A percentile compares a stretch with the other conserved stretches of the same genome.
These are phyloP conservation scores for Nothocercus nigrocapillus DNA, from an alignment of 2,113 vertebrate species.

Conservation along the genomic window DNA sequence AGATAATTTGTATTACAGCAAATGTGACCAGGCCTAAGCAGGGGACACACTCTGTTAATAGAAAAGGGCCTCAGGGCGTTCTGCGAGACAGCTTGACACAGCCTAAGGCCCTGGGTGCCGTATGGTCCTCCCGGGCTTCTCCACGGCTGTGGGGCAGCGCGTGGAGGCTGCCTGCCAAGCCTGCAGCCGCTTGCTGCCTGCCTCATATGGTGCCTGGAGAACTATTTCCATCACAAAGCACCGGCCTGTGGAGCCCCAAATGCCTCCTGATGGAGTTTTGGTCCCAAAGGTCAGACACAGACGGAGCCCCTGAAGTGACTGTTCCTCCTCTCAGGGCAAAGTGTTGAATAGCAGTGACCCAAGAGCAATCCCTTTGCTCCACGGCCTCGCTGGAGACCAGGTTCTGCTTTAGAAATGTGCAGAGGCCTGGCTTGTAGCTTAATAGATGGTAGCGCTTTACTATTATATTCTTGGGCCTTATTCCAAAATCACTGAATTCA, in stretches of 20 bases:
- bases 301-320: neutral
- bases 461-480: neutral
- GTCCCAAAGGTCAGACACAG: neutral
- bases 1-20: neutral
- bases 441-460: neutral
- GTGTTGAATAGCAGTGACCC: neutral
- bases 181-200: neutral
- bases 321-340: neutral
- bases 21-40: neutral
- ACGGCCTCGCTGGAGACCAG: neutral
- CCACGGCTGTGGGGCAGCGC: neutral
- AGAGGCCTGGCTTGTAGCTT: neutral
- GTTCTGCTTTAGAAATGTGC: neutral
- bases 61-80: neutral
- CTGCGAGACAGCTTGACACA: neutral
- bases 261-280: neutral
- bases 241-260: neutral
- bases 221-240: neutral
- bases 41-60: neutral
- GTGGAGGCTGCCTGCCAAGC: neutral
- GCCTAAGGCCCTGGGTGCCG: neutral
- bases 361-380: neutral
- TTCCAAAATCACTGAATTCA: neutral
- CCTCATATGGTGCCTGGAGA: neutral
- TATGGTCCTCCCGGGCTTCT: neutral